Conservation (phyloP, 1,140 invertebrate genomes). For the Physella acuta region DNA sequence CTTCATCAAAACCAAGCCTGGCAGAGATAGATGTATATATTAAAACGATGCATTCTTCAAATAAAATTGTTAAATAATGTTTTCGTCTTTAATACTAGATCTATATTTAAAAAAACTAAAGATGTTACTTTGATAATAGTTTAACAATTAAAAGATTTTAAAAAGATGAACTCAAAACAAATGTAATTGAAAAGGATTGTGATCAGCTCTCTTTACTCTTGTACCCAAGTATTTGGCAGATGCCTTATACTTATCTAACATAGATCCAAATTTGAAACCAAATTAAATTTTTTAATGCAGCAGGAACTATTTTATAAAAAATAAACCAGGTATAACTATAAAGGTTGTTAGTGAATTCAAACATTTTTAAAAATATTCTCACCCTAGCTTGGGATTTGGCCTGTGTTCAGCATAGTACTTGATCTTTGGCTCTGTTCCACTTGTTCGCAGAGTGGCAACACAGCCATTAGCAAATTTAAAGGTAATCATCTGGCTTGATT, state of each 20-base stretch:
- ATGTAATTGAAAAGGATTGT: neutral
- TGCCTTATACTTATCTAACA: neutral
- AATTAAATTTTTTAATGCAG: too few relatives aligned
- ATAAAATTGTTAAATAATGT: neutral
- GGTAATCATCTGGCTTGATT: conserved; percentile 92
- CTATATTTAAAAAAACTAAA: neutral
- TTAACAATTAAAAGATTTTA: too few relatives aligned
- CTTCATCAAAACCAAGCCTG: conserved; percentile 69
- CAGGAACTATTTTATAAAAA: neutral
- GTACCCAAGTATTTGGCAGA: neutral
- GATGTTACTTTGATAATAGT: neutral
- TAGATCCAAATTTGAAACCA: neutral
- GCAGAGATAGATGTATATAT: conserved; percentile 47
- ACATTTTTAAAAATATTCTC: conserved; percentile 14
- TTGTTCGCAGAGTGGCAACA: conserved; percentile 86
- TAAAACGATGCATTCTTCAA: neutral
- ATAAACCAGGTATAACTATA: neutral
- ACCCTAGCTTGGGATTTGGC: conserved; percentile 45
- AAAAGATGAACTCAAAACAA: neutral
- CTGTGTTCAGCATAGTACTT: conserved; percentile 82
- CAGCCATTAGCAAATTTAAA: conserved; percentile 88
- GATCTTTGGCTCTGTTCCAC: conserved; percentile 95
- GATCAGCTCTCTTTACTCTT: too few relatives aligned
- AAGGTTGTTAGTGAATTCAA: neutral
- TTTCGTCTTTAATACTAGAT: neutral